A percentile compares a stretch with the other conserved stretches of the same genome.
Evolutionary conservation across 2,888 invertebrate species (phyloP).

Genomic region (Stenurella melanura): DNA sequence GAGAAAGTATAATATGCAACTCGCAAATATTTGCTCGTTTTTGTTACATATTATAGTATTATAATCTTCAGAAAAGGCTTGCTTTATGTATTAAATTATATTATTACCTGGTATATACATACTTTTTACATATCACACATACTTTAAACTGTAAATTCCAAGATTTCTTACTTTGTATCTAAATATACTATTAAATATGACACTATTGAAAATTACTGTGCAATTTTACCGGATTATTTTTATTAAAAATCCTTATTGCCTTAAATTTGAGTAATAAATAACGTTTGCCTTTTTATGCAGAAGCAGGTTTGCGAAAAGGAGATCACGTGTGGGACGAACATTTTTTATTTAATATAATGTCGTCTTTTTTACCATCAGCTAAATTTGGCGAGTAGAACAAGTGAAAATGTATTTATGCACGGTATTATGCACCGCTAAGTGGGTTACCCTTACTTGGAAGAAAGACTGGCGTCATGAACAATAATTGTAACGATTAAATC

Average conservation of each 20-base stretch:
- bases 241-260: background rate
- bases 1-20: no score
- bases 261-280: background rate
- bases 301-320: conserved; percentile 36
- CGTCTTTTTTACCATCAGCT: conserved; percentile 23
- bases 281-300: background rate
- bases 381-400: conserved; percentile 33
- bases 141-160: background rate
- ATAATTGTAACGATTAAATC: conserved; percentile 4
- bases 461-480: conserved; percentile 27
- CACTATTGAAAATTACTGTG: background rate
- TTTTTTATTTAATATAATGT: conserved; percentile 30
- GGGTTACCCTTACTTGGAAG: conserved; percentile 36
- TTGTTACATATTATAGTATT: no score
- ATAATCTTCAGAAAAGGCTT: no score
- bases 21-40: no score
- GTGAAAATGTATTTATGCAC: conserved; percentile 40
- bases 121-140: no score
- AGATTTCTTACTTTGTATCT: background rate
- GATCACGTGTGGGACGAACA: conserved; percentile 35
- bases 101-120: no score
- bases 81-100: no score
- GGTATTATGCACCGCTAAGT: conserved; percentile 33
- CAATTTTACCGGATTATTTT: background rate
- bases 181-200: background rate